Conservation (phyloP, 2,888 invertebrate species). For the Anaspis maculata region DNA sequence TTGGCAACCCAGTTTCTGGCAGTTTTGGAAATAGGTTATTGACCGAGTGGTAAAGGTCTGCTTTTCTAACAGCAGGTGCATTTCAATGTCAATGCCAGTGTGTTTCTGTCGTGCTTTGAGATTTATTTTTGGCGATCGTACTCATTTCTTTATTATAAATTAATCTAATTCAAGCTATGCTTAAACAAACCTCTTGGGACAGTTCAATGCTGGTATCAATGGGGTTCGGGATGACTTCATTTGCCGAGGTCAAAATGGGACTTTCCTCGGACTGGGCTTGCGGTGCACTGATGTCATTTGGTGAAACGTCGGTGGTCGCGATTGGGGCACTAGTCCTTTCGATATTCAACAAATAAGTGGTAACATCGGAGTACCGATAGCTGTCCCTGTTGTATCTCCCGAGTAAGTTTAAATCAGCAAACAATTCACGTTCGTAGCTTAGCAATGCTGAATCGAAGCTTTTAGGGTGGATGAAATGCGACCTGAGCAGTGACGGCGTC, state of each 20-base stretch:
- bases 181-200: slow-evolving; percentile 36
- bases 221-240: slow-evolving; percentile 8
- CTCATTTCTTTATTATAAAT: too few relatives aligned
- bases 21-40: too few relatives aligned
- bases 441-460: slow-evolving; percentile 61
- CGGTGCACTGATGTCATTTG: slow-evolving; percentile 15
- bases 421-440: slow-evolving; percentile 64
- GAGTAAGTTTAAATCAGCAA: slow-evolving; percentile 64
- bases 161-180: too few relatives aligned
- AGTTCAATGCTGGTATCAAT: slow-evolving; percentile 23
- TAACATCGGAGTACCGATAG: slow-evolving; percentile 46
- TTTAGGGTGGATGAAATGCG: slow-evolving; percentile 61
- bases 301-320: slow-evolving; percentile 11
- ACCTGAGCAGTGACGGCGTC: slow-evolving; percentile 49
- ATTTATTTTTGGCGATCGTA: too few relatives aligned
- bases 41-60: too few relatives aligned
- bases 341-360: slow-evolving; percentile 56
- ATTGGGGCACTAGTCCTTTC: slow-evolving; percentile 32
- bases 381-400: slow-evolving; percentile 53
- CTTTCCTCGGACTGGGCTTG: slow-evolving; percentile 6
- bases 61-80: too few relatives aligned
- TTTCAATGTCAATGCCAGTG: too few relatives aligned
- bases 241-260: background rate
- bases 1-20: too few relatives aligned
- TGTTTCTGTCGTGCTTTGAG: too few relatives aligned